Evolutionary conservation across 2,797 vertebrate genomes (phyloP).

Genomic region (Microctenopoma stevenorrisi): DNA sequence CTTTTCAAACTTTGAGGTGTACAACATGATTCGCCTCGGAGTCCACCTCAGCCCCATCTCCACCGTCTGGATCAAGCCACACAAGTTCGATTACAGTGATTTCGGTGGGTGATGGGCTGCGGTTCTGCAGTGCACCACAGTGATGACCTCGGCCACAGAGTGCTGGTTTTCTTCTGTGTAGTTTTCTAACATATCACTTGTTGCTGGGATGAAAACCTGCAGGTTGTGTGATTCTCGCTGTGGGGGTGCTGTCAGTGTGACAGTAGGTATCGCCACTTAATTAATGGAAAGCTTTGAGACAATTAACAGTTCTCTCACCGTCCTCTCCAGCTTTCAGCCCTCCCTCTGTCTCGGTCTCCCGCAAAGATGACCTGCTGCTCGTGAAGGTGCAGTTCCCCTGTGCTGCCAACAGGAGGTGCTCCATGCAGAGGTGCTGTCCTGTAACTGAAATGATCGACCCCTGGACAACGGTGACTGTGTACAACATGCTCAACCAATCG

Average conservation of each 20-base stretch:
- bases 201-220: not conserved
- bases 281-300: not conserved
- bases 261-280: not conserved
- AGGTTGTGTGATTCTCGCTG: not conserved
- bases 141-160: not conserved
- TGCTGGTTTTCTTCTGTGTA: no score
- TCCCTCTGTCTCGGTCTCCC: conserved; percentile 66
- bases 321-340: conserved; percentile 70
- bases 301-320: not conserved
- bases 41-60: conserved; percentile 56
- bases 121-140: not conserved
- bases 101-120: conserved; percentile 61
- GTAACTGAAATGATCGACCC: conserved; percentile 55
- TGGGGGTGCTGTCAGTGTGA: not conserved
- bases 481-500: conserved; percentile 55
- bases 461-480: conserved; percentile 75
- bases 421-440: conserved; percentile 58
- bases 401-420: conserved; percentile 68
- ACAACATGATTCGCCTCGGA: conserved; percentile 73
- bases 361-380: conserved; percentile 53
- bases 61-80: conserved; percentile 50
- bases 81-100: conserved; percentile 72
- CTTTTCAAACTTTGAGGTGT: conserved; percentile 64
- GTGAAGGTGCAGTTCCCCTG: conserved; percentile 77
- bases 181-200: no score